Base-by-base conservation (phyloP, 2,797 vertebrate genomes). In the Fundulus diaphanus region DNA sequence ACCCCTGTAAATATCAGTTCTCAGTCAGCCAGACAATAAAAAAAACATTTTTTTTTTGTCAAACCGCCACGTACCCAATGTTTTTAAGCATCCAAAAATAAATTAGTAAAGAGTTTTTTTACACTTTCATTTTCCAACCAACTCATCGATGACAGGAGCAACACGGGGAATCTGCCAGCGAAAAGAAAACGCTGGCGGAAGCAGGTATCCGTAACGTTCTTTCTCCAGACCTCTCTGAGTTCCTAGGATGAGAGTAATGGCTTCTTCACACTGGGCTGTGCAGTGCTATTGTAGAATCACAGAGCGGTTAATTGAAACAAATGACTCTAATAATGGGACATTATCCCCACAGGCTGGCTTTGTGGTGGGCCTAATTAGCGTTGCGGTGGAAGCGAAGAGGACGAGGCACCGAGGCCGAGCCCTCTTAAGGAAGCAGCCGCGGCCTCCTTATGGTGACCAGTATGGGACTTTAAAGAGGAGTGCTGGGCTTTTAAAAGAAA, bases 291-390 rank as follows among this genome's bases (percentile, higher is more conserved):
- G 97, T 98, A 97, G 97, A 98, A 98, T 96, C 97, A 98, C 97
- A 95, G 96, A 98, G 98, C 97, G 96, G 97, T 98, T 99, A 99
- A 99, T 99, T 99, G 98, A 98, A 99, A 99, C 98, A 99, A 99
- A 99, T 96, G 97, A 97, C 96, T 97, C 96, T 99, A 99, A 99
- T 99, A 98, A 99, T 98, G 95, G 97, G 96, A 97, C 97, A 98
- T 99, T 98, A 99, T 99, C 97, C 97, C 97, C 93, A 97, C 96
- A 97, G 98, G 97, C 97, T 95, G 92, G 93, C 95, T 96, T 95
- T 96, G 96, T 96, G 96, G 95, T 96, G 96, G 96, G 97, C 96
- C 98, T 98, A 98, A 99, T 99, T 99, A 99, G 97, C 96, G 95
- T 94, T 94, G 96, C 95, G 94, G 96, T 95, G 85, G 86, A 83